Base-by-base conservation (phyloP, 2,888 invertebrate species). In the Xylocampa areola region DNA sequence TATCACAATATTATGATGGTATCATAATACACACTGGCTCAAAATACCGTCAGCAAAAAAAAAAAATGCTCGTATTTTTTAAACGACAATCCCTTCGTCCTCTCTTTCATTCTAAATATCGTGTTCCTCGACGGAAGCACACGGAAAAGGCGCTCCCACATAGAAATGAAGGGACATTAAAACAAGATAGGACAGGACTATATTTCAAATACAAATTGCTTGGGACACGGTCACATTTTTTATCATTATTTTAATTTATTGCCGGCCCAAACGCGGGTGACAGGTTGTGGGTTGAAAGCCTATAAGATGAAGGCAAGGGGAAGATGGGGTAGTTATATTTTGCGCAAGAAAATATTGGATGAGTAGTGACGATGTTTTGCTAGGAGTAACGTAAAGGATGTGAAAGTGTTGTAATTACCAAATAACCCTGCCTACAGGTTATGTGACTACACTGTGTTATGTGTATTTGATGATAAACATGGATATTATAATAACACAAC, bases 211-310 rank as follows among this genome's bases (percentile, higher is more conserved):
- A 73, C 59, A 78, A 81, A 81, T 80, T 79, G 68, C 58, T 58
- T 48, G 69, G 57, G 74, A 78, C 78, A 60, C 64, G 61, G 67
- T 71, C 62, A 73, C 74, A 75, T 79, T 76, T 80, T 77, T 80
- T 76, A 68, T 77, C 69, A 77, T 78, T 60, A 60, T 48, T 69
- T 64, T 73, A 77, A 79, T 75, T 76, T 76, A 70, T 67, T 57
- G 58, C 47, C 11, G n/a, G 36, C 25, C 45, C 49, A 53, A 61
- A 37, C 48, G n/a, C 33, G 4, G 49, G 4, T 63, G 74, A 49
- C 61, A 51, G 54, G 41, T 25, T 27, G 10, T 2, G 29, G 27
- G 36, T 14, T 13, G 43, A 36, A 27, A 17, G 29, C 43, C 44
- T 29, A 37, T 30, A 41, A 40, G n/a, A 35, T 29, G 32, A n/a